These are phyloP conservation scores for Neotoma lepida DNA, from an alignment of 2,113 vertebrate species.

Conservation along the genomic window DNA sequence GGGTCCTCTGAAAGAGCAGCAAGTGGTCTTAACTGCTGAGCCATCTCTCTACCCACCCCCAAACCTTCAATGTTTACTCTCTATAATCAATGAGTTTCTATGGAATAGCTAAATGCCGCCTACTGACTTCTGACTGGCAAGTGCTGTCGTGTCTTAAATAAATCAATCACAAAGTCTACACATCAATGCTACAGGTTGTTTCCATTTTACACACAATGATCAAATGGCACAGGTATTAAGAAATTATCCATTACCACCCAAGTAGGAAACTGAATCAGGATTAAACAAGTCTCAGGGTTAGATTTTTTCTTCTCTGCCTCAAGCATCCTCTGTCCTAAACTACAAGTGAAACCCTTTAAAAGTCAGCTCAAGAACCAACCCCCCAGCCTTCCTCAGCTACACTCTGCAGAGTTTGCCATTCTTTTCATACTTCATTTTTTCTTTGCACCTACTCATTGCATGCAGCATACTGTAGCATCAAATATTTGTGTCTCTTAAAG, in stretches of 20 bases:
- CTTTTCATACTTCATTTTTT: not conserved
- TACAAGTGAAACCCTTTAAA: not conserved
- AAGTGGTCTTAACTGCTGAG: not conserved
- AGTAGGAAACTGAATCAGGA: fast-evolving
- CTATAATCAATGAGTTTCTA: not conserved
- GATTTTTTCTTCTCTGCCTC: slow-evolving; percentile 29
- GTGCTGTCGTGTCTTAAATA: not conserved
- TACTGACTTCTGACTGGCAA: not conserved
- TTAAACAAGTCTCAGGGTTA: not conserved
- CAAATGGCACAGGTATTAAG: not conserved
- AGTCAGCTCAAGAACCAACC: not conserved
- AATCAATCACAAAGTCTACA: not conserved
- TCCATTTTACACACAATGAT: fast-evolving
- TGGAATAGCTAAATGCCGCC: not conserved
- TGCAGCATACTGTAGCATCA: not conserved
- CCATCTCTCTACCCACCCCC: too few relatives aligned
- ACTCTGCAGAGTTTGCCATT: not conserved
- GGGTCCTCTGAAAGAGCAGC: not conserved
- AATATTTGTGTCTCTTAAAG: not conserved
- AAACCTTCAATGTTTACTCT: not conserved
- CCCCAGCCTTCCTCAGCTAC: not conserved
- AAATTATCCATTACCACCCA: fast-evolving
- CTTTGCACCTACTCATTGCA: not conserved
- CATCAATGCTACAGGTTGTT: not conserved
- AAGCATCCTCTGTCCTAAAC: not conserved